phyloP scores from a whole-genome alignment of 2,797 vertebrate genomes.

The Pachyuromys duprasi region DNA sequence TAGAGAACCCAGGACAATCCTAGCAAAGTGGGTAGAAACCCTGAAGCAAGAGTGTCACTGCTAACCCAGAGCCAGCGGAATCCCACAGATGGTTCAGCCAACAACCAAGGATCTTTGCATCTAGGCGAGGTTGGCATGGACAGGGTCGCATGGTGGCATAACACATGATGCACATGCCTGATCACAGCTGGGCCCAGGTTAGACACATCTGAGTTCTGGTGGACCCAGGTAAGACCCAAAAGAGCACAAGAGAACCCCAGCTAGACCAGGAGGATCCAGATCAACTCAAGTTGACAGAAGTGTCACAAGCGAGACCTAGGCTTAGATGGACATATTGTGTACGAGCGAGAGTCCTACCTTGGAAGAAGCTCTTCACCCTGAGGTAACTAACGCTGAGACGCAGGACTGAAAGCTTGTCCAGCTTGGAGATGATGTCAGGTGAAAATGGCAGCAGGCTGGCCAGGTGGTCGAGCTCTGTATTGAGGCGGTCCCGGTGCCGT shows the following conservation, averaged over 20 bases:
- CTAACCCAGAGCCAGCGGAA: background rate
- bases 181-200: background rate
- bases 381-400: slow-evolving; percentile 98
- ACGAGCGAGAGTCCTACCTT: slow-evolving; percentile 88
- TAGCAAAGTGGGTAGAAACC: background rate
- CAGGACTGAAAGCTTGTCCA: slow-evolving; percentile 97
- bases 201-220: too few relatives aligned
- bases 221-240: background rate
- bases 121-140: too few relatives aligned
- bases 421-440: slow-evolving; percentile 94
- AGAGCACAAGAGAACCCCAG: background rate
- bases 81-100: background rate
- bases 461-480: slow-evolving; percentile 95
- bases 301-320: background rate
- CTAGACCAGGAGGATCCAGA: background rate
- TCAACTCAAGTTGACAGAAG: background rate
- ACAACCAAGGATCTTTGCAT: background rate
- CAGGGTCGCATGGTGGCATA: fast-evolving
- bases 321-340: too few relatives aligned
- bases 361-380: slow-evolving; percentile 97
- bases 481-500: slow-evolving; percentile 96
- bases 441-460: slow-evolving; percentile 96
- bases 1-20: background rate
- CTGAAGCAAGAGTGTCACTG: background rate
- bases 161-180: too few relatives aligned